These are phyloP conservation scores for Mesitornis unicolor DNA, from an alignment of 2,113 vertebrate species.

Conservation along the genomic window DNA sequence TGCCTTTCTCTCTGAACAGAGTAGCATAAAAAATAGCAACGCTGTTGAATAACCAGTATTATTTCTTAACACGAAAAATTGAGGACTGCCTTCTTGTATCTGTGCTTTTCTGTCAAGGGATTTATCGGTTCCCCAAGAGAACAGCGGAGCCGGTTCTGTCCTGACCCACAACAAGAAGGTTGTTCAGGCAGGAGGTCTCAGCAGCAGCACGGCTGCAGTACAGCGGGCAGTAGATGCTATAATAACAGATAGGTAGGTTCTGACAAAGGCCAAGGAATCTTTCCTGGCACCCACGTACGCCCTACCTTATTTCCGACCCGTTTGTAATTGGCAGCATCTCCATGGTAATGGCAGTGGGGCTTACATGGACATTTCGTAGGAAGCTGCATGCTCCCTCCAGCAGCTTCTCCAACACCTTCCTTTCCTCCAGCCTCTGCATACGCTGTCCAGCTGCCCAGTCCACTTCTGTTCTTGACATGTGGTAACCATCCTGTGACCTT, in stretches of 20 bases:
- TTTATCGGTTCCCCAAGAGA: background rate
- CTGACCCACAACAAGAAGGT: background rate
- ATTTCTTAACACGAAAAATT: background rate
- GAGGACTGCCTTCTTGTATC: background rate
- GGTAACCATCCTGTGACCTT: background rate
- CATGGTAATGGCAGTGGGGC: background rate
- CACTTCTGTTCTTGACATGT: background rate
- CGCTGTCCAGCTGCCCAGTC: background rate
- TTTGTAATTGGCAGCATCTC: background rate
- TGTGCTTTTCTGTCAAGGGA: background rate
- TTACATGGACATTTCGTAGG: background rate
- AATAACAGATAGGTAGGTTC: background rate
- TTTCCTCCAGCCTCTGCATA: background rate
- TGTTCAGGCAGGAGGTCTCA: background rate
- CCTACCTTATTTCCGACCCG: background rate
- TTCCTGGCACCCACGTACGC: fast-evolving
- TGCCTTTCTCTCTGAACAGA: background rate
- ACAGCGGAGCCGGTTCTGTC: background rate
- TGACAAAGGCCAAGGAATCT: background rate
- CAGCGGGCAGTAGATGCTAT: background rate
- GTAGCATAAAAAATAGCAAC: slow-evolving; percentile 18
- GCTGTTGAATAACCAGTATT: slow-evolving; percentile 14
- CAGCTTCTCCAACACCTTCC: background rate
- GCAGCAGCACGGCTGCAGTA: background rate
- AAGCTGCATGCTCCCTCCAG: background rate